These are phyloP conservation scores for Sebastes matsubarae DNA, from an alignment of 2,797 vertebrate genomes.

Conservation along the genomic window DNA sequence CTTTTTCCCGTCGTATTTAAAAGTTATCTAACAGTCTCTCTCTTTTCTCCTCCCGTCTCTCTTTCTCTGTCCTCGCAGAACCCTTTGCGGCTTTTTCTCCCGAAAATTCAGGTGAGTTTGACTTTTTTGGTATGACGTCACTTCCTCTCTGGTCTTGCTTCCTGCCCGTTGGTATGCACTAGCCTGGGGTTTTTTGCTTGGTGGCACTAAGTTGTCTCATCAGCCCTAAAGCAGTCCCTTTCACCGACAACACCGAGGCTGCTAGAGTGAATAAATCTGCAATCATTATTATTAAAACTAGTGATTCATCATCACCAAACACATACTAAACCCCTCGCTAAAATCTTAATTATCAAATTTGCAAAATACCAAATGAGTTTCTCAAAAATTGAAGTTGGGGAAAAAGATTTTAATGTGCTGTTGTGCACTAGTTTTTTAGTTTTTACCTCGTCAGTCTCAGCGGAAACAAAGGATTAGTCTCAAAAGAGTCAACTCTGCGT, in stretches of 20 bases:
- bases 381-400: neutral
- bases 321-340: conserved; percentile 11
- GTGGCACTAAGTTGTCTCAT: conserved; percentile 29
- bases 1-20: conserved; percentile 58
- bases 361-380: neutral
- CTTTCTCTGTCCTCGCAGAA: conserved; percentile 82
- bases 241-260: neutral
- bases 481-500: conserved; percentile 32
- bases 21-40: conserved; percentile 64
- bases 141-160: conserved; percentile 74
- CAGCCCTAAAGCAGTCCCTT: conserved; percentile 8
- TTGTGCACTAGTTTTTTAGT: conserved; percentile 23
- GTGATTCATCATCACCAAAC: conserved; percentile 37
- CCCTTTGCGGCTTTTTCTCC: conserved; percentile 91
- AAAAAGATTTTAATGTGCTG: conserved; percentile 3
- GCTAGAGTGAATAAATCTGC: conserved; percentile 13
- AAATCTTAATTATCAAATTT: conserved; percentile 10
- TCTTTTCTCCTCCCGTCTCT: conserved; percentile 22
- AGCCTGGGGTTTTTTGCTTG: conserved; percentile 67
- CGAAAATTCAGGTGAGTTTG: conserved; percentile 86
- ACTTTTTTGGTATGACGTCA: conserved; percentile 41
- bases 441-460: conserved; percentile 42
- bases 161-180: conserved; percentile 67
- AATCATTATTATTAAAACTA: conserved; percentile 1
- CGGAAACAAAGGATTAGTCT: conserved; percentile 50